These are phyloP conservation scores for Columba livia DNA, from an alignment of 2,113 vertebrate genomes.

Conservation along the genomic window DNA sequence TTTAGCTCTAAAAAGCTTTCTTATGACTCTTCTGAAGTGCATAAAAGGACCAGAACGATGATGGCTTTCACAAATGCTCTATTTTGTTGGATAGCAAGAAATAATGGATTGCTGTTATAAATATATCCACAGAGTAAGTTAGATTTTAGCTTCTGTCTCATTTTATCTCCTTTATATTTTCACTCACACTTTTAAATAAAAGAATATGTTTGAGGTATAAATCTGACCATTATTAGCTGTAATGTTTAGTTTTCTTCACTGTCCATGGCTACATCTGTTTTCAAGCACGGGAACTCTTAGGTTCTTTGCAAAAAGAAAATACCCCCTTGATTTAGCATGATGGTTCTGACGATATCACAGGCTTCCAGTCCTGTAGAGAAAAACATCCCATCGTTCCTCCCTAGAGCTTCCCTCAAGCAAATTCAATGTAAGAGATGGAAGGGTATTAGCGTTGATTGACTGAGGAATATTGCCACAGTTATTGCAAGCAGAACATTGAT, in stretches of 20 bases:
- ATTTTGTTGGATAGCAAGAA: slow-evolving; percentile 10
- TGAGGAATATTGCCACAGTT: slow-evolving; percentile 18
- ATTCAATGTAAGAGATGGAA: not conserved
- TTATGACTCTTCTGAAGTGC: slow-evolving; percentile 32
- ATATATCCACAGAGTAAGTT: not conserved
- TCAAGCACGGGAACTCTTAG: not conserved
- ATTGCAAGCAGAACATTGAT: slow-evolving; percentile 21
- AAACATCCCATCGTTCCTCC: not conserved
- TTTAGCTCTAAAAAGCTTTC: slow-evolving; percentile 48
- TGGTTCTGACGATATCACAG: not conserved
- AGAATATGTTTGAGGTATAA: slow-evolving; percentile 23
- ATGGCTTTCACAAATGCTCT: slow-evolving; percentile 31
- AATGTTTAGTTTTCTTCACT: slow-evolving; percentile 1
- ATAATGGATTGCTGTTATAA: slow-evolving; percentile 13
- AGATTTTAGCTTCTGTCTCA: not conserved
- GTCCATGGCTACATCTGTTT: slow-evolving; percentile 12
- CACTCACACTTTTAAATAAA: slow-evolving; percentile 24
- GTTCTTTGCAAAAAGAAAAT: slow-evolving; percentile 13
- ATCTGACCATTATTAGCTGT: slow-evolving; percentile 28
- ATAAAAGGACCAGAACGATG: slow-evolving; percentile 6
- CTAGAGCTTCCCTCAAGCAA: slow-evolving; percentile 15
- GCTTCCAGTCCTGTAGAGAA: not conserved
- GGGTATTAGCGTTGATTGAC: slow-evolving; percentile 22
- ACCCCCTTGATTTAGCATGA: not conserved
- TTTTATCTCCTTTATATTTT: slow-evolving; percentile 14